Evolutionary conservation across 2,888 invertebrate genomes (phyloP).

Genomic region (Tetranychus piercei): DNA sequence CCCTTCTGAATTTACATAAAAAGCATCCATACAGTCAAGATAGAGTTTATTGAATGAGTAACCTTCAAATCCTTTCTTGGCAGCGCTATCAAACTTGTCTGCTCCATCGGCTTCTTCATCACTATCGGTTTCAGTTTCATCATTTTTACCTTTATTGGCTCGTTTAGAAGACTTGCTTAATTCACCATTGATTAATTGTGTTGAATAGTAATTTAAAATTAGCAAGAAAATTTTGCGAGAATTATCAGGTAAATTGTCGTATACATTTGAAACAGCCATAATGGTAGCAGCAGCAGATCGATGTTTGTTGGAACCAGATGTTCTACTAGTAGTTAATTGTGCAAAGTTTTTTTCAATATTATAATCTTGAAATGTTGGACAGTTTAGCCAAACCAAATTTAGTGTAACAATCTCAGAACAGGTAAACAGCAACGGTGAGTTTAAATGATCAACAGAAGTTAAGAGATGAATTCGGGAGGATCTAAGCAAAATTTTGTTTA

Average conservation of each 20-base stretch:
- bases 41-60: conserved; percentile 70
- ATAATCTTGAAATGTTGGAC: no score
- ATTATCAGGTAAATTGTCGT: conserved; percentile 70
- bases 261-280: conserved; percentile 58
- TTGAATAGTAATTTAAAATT: conserved; percentile 52
- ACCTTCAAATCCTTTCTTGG: conserved; percentile 43
- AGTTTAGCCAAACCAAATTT: no score
- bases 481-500: no score
- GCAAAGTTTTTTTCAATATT: no score
- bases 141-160: background rate
- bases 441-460: no score
- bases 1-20: conserved; percentile 77
- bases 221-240: conserved; percentile 55
- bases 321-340: conserved; percentile 38
- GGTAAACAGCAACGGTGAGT: no score
- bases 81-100: conserved; percentile 55
- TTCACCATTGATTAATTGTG: no score
- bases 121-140: background rate
- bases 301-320: conserved; percentile 10
- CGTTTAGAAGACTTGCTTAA: no score
- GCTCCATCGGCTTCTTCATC: conserved; percentile 37
- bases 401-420: no score
- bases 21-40: conserved; percentile 61
- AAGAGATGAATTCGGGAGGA: no score
- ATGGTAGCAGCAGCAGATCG: conserved; percentile 41